Evolutionary conservation across 92 coral and sea anemone genomes (phyloP).

Genomic region (Epizoanthus scotinus): DNA sequence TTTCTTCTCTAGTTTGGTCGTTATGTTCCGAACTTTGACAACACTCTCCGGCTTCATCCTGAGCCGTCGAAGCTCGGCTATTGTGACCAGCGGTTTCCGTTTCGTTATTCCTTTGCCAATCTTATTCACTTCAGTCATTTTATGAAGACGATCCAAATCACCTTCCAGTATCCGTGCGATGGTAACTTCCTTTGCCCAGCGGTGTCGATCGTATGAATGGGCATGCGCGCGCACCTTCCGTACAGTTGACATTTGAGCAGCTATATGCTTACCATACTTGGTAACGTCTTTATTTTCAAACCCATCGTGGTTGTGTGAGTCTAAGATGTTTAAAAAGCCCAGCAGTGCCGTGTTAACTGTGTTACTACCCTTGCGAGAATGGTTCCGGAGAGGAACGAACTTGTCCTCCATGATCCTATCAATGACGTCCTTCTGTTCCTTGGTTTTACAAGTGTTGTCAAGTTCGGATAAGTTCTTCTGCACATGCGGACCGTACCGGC

Average conservation of each 20-base stretch:
- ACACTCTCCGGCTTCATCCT: constrained; percentile 41
- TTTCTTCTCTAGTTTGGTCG: constrained; percentile 54
- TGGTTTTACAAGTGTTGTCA: not conserved
- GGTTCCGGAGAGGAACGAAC: constrained; percentile 28
- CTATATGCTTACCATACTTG: constrained; percentile 65
- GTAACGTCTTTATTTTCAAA: constrained; percentile 58
- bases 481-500: not conserved
- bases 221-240: constrained; percentile 57
- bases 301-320: constrained; percentile 31
- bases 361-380: constrained; percentile 38
- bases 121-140: not conserved
- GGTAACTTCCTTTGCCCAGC: constrained; percentile 81
- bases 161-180: constrained; percentile 70
- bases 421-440: constrained; percentile 40
- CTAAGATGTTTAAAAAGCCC: constrained; percentile 32
- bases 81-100: constrained; percentile 16
- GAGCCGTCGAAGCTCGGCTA: constrained; percentile 22
- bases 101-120: constrained; percentile 8
- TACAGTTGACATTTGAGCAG: constrained; percentile 53
- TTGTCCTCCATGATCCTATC: constrained; percentile 27
- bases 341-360: constrained; percentile 22
- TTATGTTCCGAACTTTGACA: constrained; percentile 44
- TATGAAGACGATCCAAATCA: constrained; percentile 58
- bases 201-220: constrained; percentile 45
- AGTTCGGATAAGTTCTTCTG: not conserved